Evolutionary conservation across 2,113 vertebrate genomes (phyloP).

Genomic region (Silurus asotus): DNA sequence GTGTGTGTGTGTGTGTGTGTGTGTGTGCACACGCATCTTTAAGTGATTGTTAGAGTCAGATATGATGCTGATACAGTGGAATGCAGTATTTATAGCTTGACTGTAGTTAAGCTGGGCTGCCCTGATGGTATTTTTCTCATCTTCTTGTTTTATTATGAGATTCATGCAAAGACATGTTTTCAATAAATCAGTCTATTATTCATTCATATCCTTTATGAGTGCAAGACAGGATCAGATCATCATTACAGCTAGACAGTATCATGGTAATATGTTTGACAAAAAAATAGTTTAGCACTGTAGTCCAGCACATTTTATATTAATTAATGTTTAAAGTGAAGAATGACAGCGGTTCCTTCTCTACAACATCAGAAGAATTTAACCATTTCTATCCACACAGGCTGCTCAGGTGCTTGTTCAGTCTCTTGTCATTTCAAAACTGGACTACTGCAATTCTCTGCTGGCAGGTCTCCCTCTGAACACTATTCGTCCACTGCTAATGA

Average conservation of each 20-base stretch:
- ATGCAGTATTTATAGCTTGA: slow-evolving; percentile 87
- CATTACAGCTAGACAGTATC: not conserved
- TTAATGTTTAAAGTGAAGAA: not conserved
- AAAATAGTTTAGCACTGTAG: not conserved
- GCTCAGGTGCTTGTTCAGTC: too few species aligned
- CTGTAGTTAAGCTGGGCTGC: slow-evolving; percentile 90
- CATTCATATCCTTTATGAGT: slow-evolving; percentile 4
- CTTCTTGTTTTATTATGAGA: slow-evolving; percentile 79
- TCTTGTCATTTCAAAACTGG: too few species aligned
- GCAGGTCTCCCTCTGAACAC: too few species aligned
- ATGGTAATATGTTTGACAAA: not conserved
- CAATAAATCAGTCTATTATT: slow-evolving; percentile 15
- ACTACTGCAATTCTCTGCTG: too few species aligned
- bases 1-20: too few species aligned
- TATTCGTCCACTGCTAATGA: too few species aligned
- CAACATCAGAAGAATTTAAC: too few species aligned
- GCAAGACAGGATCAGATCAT: slow-evolving; percentile 1
- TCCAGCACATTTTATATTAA: not conserved
- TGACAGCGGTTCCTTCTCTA: not conserved
- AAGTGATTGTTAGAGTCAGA: not conserved
- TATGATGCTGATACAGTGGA: slow-evolving; percentile 27
- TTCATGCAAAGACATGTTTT: not conserved
- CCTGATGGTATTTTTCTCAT: slow-evolving; percentile 75
- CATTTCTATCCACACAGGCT: too few species aligned
- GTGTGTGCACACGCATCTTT: slow-evolving; percentile 39